Conservation (phyloP, 1,140 invertebrate species). For the Cotesia typhae region DNA sequence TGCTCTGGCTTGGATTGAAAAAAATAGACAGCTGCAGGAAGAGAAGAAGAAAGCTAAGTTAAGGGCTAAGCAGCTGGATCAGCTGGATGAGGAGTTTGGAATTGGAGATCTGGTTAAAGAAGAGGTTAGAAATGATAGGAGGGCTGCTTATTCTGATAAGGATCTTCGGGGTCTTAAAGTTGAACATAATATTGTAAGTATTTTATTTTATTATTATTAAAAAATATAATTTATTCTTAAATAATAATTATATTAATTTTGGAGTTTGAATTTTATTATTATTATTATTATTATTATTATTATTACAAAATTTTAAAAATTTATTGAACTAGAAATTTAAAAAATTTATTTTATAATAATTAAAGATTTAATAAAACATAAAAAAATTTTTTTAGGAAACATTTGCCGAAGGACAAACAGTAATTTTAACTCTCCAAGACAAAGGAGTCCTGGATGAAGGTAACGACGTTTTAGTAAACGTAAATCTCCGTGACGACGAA, state of each 20-base stretch:
- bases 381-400: conserved; percentile 61
- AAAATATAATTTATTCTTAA: background rate
- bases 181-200: conserved; percentile 80
- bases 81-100: conserved; percentile 95
- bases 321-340: no score
- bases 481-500: conserved; percentile 95
- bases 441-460: conserved; percentile 87
- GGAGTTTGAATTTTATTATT: no score
- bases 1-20: conserved; percentile 82
- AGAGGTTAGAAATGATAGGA: conserved; percentile 74
- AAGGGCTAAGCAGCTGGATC: conserved; percentile 90
- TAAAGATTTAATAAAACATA: background rate
- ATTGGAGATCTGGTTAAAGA: conserved; percentile 84
- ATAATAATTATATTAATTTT: background rate
- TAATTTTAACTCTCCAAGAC: conserved; percentile 95
- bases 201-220: conserved; percentile 18
- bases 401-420: conserved; percentile 84
- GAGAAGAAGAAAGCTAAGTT: conserved; percentile 89
- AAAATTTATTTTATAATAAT: background rate
- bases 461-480: conserved; percentile 92
- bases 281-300: no score
- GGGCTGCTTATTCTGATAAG: conserved; percentile 71
- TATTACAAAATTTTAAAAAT: no score
- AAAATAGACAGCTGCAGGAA: conserved; percentile 78
- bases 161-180: conserved; percentile 88